Conservation (phyloP, 2,113 vertebrate genomes). For the Ciconia boyciana region DNA sequence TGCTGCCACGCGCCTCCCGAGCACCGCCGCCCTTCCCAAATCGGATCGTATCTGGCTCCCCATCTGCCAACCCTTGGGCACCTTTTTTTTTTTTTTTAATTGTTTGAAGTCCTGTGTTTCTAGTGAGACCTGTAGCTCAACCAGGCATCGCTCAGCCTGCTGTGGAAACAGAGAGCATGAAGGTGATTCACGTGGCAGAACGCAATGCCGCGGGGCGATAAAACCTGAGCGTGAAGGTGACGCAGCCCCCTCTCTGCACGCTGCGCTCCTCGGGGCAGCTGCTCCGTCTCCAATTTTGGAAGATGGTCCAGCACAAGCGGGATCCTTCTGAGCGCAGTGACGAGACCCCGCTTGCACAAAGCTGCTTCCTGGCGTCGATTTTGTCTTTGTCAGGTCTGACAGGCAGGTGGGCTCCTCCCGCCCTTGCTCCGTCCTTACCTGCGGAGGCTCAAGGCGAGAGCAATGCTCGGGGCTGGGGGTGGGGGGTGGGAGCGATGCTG, state of each 20-base stretch:
- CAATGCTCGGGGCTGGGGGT: accelerated
- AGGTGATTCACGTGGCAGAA: too few relatives aligned
- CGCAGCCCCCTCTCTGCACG: neutral
- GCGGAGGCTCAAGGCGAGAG: neutral
- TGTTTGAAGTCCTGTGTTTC: neutral
- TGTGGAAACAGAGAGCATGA: accelerated
- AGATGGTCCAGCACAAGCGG: neutral
- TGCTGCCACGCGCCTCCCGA: accelerated
- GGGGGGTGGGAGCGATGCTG: neutral
- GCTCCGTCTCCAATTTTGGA: neutral
- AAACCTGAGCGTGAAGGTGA: neutral
- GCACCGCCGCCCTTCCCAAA: neutral
- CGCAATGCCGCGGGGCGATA: accelerated
- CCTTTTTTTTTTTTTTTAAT: too few relatives aligned
- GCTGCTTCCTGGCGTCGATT: too few relatives aligned
- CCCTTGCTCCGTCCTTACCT: accelerated
- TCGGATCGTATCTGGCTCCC: accelerated
- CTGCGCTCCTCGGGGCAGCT: neutral
- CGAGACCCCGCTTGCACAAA: accelerated
- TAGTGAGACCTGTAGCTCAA: neutral
- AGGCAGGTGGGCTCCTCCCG: neutral
- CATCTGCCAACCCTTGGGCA: neutral
- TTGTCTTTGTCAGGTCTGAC: neutral
- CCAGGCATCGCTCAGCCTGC: accelerated
- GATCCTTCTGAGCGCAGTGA: neutral